These are phyloP conservation scores for Oreamnos americanus DNA, from an alignment of 2,113 vertebrate genomes.

Conservation along the genomic window DNA sequence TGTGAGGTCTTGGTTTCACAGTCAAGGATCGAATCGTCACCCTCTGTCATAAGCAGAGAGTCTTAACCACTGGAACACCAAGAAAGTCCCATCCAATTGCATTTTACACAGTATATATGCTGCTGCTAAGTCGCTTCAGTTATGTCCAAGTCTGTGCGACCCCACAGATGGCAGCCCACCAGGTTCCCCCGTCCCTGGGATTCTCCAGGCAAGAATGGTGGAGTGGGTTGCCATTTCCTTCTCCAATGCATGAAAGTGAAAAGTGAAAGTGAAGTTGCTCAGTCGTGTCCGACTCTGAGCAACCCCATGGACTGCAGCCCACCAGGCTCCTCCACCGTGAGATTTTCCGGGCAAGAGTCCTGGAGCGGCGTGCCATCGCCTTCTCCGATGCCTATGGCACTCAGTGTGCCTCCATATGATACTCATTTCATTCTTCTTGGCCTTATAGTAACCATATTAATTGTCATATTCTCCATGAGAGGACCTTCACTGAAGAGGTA, in stretches of 20 bases:
- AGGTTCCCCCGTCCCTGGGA: too few species aligned
- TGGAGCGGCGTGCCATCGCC: too few species aligned
- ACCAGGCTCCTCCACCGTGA: fast-evolving
- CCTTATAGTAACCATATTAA: background rate
- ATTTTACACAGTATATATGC: background rate
- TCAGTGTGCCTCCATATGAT: fast-evolving
- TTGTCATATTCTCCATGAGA: background rate
- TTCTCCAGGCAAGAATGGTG: too few species aligned
- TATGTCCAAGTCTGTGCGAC: fast-evolving
- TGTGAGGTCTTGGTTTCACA: background rate
- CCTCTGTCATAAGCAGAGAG: background rate
- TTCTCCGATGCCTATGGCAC: background rate
- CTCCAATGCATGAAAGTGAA: too few species aligned
- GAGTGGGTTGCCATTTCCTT: too few species aligned
- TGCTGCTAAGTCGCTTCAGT: too few species aligned
- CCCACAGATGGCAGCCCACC: too few species aligned
- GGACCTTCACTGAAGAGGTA: background rate
- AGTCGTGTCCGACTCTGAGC: too few species aligned
- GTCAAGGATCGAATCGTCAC: fast-evolving
- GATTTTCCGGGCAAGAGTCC: too few species aligned
- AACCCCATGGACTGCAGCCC: too few species aligned
- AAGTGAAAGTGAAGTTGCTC: too few species aligned
- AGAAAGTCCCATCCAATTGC: background rate
- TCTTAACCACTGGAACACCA: background rate
- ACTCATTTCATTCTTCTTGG: background rate